Evolutionary conservation across 1,140 invertebrate genomes (phyloP).

Genomic region (Drosophila aff.): DNA sequence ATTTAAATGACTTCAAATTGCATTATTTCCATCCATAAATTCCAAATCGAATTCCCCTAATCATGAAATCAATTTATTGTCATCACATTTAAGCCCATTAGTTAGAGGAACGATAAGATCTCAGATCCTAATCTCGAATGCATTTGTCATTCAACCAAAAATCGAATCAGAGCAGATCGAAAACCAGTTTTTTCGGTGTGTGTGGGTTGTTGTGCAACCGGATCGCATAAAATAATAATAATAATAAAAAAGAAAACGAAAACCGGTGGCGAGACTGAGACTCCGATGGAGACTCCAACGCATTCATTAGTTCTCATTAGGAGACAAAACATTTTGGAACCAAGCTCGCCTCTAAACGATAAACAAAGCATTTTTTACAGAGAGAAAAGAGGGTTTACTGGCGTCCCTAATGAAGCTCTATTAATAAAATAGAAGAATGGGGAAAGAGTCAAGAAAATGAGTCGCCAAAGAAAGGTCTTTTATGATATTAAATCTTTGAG

Average conservation of each 20-base stretch:
- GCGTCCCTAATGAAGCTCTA: conserved; percentile 38
- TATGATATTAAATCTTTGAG: neutral
- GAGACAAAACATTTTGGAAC: conserved; percentile 37
- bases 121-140: conserved; percentile 41
- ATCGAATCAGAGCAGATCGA: conserved; percentile 49
- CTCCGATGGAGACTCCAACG: conserved; percentile 31
- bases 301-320: conserved; percentile 58
- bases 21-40: conserved; percentile 41
- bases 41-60: conserved; percentile 31
- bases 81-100: conserved; percentile 56
- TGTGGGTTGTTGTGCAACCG: conserved; percentile 45
- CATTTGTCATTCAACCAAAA: conserved; percentile 45
- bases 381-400: conserved; percentile 15
- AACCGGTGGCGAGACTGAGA: conserved; percentile 36
- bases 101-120: conserved; percentile 33
- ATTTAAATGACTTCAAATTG: conserved; percentile 47
- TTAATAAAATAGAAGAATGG: conserved; percentile 29
- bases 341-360: conserved; percentile 36
- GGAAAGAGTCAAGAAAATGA: neutral
- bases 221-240: conserved; percentile 35
- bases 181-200: conserved; percentile 26
- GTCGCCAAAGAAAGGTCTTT: neutral
- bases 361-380: conserved; percentile 47
- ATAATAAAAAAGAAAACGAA: conserved; percentile 29
- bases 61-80: conserved; percentile 53